Percentiles rank a stretch among this genome's conserved stretches.
Conservation (phyloP, 2,797 vertebrate species). For the Lycodopsis pacificus region DNA sequence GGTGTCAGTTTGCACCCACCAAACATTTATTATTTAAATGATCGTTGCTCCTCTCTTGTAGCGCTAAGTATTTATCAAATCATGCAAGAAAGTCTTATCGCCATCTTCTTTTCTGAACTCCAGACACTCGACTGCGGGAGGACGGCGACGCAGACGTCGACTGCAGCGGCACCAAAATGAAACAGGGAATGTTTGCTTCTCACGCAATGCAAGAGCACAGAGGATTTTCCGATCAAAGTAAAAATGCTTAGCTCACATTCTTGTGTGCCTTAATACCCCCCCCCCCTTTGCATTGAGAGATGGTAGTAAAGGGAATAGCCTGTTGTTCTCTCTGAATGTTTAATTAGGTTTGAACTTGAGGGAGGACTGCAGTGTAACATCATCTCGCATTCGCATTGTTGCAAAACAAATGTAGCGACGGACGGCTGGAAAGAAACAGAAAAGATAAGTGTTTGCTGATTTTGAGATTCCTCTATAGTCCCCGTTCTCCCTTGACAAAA, state of each 20-base stretch:
- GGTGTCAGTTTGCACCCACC: conserved; percentile 42
- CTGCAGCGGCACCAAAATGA: conserved; percentile 19
- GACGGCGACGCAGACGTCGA: conserved; percentile 24
- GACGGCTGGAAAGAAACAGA: conserved; percentile 53
- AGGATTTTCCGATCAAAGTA: conserved; percentile 75
- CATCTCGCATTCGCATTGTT: conserved; percentile 53
- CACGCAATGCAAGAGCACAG: conserved; percentile 46
- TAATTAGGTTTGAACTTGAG: conserved; percentile 66
- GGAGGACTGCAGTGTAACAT: conserved; percentile 43
- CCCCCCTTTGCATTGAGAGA: conserved; percentile 38
- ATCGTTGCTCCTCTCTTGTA: conserved; percentile 6
- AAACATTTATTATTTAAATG: conserved; percentile 26
- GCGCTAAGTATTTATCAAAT: conserved; percentile 26
- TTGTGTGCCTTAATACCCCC: conserved; percentile 36
- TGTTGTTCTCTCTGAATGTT: conserved; percentile 70
- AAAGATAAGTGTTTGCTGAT: conserved; percentile 13
- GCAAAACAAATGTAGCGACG: conserved; percentile 51
- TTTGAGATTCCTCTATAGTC: conserved; percentile 1
- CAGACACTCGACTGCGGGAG: conserved; percentile 19
- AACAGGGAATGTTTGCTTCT: conserved; percentile 60
- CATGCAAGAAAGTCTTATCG: not conserved
- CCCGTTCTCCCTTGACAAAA: not conserved
- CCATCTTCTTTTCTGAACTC: not conserved
- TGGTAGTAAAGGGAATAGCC: conserved; percentile 60
- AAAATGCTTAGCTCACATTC: conserved; percentile 67